phyloP scores from a whole-genome alignment of 2,797 vertebrate species.

The Spinus pinus region DNA sequence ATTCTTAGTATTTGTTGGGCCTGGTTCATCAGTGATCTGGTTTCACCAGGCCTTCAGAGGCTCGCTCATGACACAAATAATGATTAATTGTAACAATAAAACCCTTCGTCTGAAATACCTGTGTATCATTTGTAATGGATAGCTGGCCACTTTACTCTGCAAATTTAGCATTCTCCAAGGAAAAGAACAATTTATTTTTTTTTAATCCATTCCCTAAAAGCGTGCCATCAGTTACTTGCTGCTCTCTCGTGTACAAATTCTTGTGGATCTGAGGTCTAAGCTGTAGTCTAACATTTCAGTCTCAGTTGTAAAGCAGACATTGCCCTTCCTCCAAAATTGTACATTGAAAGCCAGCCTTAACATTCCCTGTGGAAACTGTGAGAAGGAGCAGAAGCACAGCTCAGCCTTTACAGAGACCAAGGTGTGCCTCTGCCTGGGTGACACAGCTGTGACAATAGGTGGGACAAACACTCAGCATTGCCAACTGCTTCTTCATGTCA shows the following conservation, averaged over 20 bases:
- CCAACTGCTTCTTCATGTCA: neutral
- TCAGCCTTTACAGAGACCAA: neutral
- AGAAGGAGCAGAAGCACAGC: neutral
- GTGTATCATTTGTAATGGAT: neutral
- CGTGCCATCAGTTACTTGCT: neutral
- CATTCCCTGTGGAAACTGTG: neutral
- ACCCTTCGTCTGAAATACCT: neutral
- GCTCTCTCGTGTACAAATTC: neutral
- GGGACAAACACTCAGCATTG: accelerated
- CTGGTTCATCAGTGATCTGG: neutral
- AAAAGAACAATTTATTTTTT: neutral
- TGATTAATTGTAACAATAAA: neutral
- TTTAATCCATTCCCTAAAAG: neutral
- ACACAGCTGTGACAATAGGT: neutral
- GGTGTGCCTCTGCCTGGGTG: neutral
- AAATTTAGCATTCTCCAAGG: neutral
- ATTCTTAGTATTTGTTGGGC: neutral
- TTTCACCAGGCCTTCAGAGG: neutral
- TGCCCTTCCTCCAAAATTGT: neutral
- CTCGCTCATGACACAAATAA: neutral
- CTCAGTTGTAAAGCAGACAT: neutral
- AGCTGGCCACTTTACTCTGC: neutral
- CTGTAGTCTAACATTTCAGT: neutral
- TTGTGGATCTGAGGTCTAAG: neutral
- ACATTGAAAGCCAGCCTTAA: neutral